Evolutionary conservation across 2,888 invertebrate genomes (phyloP).

Genomic region (Pecten maximus): DNA sequence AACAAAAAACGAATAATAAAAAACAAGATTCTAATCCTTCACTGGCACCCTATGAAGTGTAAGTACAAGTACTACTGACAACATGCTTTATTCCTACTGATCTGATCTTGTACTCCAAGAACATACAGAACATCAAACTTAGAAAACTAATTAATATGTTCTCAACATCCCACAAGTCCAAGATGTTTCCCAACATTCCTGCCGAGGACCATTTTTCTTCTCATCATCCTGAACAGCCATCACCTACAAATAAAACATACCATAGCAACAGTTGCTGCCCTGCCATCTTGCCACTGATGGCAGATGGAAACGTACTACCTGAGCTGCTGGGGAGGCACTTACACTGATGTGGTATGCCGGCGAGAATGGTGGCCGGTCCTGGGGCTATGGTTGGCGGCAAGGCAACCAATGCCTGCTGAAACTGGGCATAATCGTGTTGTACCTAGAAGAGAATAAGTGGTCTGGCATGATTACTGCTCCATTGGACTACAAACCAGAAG

Average conservation of each 20-base stretch:
- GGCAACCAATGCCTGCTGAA: constrained; percentile 80
- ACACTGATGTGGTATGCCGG: constrained; percentile 77
- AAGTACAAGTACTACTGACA: background rate
- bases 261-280: constrained; percentile 24
- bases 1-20: background rate
- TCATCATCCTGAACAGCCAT: background rate
- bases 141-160: background rate
- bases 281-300: background rate
- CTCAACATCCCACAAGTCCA: background rate
- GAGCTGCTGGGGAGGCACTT: constrained; percentile 64
- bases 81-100: background rate
- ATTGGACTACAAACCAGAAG: constrained; percentile 35
- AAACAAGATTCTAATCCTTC: background rate
- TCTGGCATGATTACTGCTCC: constrained; percentile 36
- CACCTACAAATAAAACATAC: constrained; percentile 33
- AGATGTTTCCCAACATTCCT: background rate
- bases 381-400: constrained; percentile 74
- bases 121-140: background rate
- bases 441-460: constrained; percentile 75
- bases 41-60: background rate
- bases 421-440: constrained; percentile 81
- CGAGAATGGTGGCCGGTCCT: constrained; percentile 73
- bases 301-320: constrained; percentile 28
- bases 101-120: constrained; percentile 3
- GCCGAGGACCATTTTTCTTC: background rate